A percentile compares a stretch with the other conserved stretches of the same genome.
phyloP scores from a whole-genome alignment of 35 echinoderm and acorn worm genomes.

The Amphiura filiformis region DNA sequence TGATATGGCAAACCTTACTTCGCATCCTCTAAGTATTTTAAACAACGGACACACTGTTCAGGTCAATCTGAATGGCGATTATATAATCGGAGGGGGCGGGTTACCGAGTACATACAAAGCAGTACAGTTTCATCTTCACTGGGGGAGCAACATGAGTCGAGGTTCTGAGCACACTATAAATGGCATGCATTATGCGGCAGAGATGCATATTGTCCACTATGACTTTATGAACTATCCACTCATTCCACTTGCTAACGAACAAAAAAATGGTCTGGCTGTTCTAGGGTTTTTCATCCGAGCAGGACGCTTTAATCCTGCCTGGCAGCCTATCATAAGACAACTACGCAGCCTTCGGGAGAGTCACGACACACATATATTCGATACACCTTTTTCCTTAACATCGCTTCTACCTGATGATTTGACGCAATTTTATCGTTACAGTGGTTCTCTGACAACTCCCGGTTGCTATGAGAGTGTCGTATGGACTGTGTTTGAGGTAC shows the following conservation, averaged over 20 bases:
- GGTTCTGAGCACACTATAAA: background rate
- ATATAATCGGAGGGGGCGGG: background rate
- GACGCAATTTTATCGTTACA: background rate
- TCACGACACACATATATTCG: background rate
- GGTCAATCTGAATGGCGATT: background rate
- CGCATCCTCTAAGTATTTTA: background rate
- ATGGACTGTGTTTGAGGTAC: background rate
- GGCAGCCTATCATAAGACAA: background rate
- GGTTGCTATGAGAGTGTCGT: background rate
- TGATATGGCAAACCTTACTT: background rate
- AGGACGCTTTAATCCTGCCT: background rate
- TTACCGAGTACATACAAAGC: background rate
- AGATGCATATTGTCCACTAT: background rate
- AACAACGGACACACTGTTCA: background rate
- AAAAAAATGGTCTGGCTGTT: background rate
- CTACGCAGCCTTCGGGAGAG: background rate
- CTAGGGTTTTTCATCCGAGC: background rate
- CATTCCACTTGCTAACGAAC: background rate
- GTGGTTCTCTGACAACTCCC: background rate
- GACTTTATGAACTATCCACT: background rate
- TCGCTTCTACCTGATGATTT: background rate
- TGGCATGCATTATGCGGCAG: background rate
- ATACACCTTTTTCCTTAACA: background rate
- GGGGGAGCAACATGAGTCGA: background rate
- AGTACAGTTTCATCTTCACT: background rate